Evolutionary conservation across 2,113 vertebrate species (phyloP), one percentile per base, ranked within the genome.

Genomic region (Empidonax alnorum): DNA sequence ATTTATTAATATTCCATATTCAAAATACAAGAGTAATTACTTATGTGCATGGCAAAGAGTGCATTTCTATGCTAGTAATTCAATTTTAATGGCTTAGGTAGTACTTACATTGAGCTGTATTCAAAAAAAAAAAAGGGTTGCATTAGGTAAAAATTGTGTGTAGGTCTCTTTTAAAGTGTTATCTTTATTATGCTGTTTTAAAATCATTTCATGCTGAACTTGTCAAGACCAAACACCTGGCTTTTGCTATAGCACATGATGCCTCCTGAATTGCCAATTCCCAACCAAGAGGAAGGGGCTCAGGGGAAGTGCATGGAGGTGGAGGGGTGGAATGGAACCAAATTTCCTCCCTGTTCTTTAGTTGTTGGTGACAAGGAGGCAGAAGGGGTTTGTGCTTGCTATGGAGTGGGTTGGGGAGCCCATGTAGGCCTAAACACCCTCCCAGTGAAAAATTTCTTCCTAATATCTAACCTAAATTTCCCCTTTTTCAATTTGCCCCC

Each of bases 1-100:
- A 44, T 87, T 96, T 94, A 75, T 86, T 92, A 94, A 84, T 84
- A 89, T 86, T 92, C 37, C 59, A 28, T 91, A 58, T 83, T 86
- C 52, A 77, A 89, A 91, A 92, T 50, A 73, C 50, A 87, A 83
- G 71, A 62, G 30, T 59, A 77, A 87, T 77, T 83, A 78, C 42
- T 92, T 69, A 35, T 24, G 35, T 71, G 76, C 88, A 59, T 61
- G 66, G 65, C 33, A 77, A 85, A 86, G 72, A 55, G 65, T 39
- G 56, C 37, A 87, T 81, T 93, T 84, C 81, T 46, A 15, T 75
- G 65, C 84, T 92, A 72, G 44, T 92, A 92, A 84, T 72, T 94
- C 49, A 68, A 0, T 71, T 81, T 73, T 91, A 91, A 87, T 47
- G 27, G 25, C 75, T 88, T 79, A 85, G 52, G 52, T 71, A 61